Percentiles rank a stretch among this genome's conserved stretches.
Evolutionary conservation across 2,888 invertebrate genomes (phyloP).

Genomic region (Temnothorax unifasciatus): DNA sequence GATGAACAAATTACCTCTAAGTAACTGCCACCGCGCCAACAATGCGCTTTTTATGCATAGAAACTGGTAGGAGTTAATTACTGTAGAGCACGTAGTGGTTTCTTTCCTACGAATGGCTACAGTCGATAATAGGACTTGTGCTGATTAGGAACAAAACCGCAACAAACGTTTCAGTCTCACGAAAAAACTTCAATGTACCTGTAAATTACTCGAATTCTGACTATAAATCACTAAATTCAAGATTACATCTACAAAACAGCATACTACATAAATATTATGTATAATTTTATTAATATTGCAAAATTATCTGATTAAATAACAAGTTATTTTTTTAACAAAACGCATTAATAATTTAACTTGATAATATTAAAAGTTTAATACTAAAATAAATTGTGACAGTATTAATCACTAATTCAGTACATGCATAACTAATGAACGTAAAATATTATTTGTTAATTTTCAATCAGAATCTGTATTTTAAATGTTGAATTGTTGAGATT

Average conservation of each 20-base stretch:
- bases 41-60: conserved; percentile 19
- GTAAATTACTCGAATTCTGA: conserved; percentile 15
- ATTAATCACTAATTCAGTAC: background rate
- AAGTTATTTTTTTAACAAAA: background rate
- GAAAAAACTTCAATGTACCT: conserved; percentile 1
- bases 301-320: background rate
- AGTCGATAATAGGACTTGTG: conserved; percentile 21
- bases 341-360: background rate
- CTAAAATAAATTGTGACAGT: background rate
- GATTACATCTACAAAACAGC: background rate
- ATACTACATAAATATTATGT: background rate
- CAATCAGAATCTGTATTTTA: background rate
- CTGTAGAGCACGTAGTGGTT: conserved; percentile 35
- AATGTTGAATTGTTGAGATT: background rate
- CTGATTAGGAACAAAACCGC: conserved; percentile 13
- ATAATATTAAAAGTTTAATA: background rate
- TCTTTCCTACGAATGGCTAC: conserved; percentile 18
- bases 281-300: background rate
- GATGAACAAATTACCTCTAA: conserved; percentile 31
- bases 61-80: conserved; percentile 32
- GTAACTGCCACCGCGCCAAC: conserved; percentile 15
- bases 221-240: background rate
- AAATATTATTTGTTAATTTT: conserved; percentile 9
- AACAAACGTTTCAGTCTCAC: conserved; percentile 3
- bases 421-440: background rate